phyloP scores from a whole-genome alignment of 30 jellyfish, hydroid and myxozoan genomes.

The Nemopilema nomurai region DNA sequence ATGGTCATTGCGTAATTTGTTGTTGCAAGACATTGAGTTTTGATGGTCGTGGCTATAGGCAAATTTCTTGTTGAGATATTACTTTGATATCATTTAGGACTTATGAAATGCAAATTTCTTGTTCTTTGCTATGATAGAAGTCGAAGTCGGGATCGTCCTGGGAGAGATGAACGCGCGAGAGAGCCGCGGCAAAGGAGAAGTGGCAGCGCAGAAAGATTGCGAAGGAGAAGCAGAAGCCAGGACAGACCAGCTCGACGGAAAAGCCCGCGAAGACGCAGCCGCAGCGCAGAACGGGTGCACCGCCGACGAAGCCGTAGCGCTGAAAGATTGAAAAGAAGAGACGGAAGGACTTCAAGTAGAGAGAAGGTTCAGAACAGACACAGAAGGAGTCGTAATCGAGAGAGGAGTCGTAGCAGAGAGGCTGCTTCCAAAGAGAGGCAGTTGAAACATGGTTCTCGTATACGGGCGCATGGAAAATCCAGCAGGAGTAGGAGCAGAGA shows the following conservation, averaged over 20 bases:
- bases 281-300: slow-evolving; percentile 1
- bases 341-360: not conserved
- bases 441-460: not conserved
- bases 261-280: slow-evolving; percentile 13
- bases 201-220: slow-evolving; percentile 8
- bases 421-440: slow-evolving; percentile 2
- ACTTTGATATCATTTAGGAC: no score
- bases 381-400: not conserved
- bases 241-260: slow-evolving; percentile 26
- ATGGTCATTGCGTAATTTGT: not conserved
- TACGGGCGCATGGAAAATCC: not conserved
- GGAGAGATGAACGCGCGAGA: slow-evolving; percentile 8
- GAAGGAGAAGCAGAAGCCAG: not conserved
- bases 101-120: no score
- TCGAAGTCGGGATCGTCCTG: slow-evolving; percentile 32
- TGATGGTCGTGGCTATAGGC: not conserved
- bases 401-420: slow-evolving; percentile 65
- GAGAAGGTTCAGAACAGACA: not conserved
- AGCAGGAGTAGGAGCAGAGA: slow-evolving; percentile 25
- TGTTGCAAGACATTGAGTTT: not conserved
- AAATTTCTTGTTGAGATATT: no score
- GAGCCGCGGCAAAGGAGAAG: slow-evolving; percentile 30
- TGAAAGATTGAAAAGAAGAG: slow-evolving; percentile 35
- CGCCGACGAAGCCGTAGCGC: slow-evolving; percentile 12
- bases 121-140: slow-evolving; percentile 4